Evolutionary conservation across 2,113 vertebrate genomes (phyloP).

Genomic region (Anhinga rufa): DNA sequence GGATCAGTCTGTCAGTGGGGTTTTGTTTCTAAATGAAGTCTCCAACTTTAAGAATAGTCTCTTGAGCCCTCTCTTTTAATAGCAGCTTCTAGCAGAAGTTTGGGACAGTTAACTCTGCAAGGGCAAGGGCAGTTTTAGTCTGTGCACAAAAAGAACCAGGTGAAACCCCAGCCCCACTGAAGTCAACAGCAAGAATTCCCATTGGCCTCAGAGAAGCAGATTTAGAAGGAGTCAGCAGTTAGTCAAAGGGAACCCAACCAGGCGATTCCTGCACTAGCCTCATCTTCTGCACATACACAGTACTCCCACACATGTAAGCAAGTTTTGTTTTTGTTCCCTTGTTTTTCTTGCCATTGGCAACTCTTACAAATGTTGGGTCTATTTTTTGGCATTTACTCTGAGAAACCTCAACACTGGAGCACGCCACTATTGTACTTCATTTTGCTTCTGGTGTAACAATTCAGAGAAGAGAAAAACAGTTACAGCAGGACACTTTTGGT

Average conservation of each 20-base stretch:
- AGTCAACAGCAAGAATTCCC: conserved; percentile 8
- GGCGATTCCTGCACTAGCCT: not conserved
- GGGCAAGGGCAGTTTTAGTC: conserved; percentile 28
- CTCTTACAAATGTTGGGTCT: not conserved
- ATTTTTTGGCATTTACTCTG: conserved; percentile 63
- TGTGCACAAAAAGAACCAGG: conserved; percentile 6
- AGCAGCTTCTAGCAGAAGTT: conserved; percentile 48
- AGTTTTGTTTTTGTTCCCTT: conserved; percentile 39
- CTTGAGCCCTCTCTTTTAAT: conserved; percentile 25
- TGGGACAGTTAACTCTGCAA: conserved; percentile 11
- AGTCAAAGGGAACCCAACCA: conserved; percentile 4
- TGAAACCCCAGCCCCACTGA: conserved; percentile 1
- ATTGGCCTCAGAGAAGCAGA: conserved; percentile 6
- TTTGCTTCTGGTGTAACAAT: conserved; percentile 22
- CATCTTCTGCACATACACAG: not conserved
- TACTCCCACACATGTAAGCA: not conserved
- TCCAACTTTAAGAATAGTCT: conserved; percentile 37
- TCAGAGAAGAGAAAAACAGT: conserved; percentile 49
- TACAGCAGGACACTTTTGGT: conserved; percentile 32
- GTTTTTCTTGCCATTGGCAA: conserved; percentile 36
- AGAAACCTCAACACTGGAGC: conserved; percentile 54
- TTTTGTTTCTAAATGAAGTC: conserved; percentile 54
- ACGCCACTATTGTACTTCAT: not conserved
- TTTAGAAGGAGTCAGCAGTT: conserved; percentile 30
- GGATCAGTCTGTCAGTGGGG: conserved; percentile 9